A percentile compares a stretch with the other conserved stretches of the same genome.
Conservation (phyloP, 2,113 vertebrate species). For the Furnarius figulus region DNA sequence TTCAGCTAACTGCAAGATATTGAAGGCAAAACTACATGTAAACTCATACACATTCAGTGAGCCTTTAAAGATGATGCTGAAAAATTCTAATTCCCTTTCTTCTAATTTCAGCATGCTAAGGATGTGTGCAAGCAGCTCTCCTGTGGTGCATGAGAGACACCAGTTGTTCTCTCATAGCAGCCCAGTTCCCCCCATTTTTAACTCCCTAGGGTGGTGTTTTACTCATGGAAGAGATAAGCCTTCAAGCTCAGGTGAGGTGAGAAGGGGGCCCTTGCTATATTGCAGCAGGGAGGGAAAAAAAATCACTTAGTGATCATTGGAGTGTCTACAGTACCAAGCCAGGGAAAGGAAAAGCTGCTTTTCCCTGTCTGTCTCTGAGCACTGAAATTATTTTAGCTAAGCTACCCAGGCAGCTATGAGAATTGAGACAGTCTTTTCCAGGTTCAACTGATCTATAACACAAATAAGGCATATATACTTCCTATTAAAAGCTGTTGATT, state of each 20-base stretch:
- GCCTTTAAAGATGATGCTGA: background rate
- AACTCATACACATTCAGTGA: background rate
- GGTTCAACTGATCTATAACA: background rate
- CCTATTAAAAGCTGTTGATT: background rate
- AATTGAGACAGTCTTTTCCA: background rate
- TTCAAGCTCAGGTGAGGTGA: background rate
- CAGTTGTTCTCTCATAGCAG: background rate
- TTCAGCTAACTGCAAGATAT: background rate
- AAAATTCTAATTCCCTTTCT: background rate
- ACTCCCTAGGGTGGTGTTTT: background rate
- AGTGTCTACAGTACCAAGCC: background rate
- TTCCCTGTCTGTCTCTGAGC: background rate
- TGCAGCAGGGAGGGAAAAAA: background rate
- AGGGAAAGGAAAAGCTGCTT: background rate
- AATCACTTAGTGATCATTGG: background rate
- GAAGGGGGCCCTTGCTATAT: background rate
- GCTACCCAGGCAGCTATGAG: background rate
- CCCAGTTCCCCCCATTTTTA: background rate
- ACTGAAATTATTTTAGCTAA: background rate
- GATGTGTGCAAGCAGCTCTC: background rate
- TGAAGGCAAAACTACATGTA: background rate
- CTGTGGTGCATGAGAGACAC: background rate
- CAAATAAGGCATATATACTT: fast-evolving
- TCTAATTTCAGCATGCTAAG: background rate
- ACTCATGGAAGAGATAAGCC: background rate